Evolutionary conservation across 2,113 vertebrate genomes (phyloP).

Genomic region (Sitta europaea): DNA sequence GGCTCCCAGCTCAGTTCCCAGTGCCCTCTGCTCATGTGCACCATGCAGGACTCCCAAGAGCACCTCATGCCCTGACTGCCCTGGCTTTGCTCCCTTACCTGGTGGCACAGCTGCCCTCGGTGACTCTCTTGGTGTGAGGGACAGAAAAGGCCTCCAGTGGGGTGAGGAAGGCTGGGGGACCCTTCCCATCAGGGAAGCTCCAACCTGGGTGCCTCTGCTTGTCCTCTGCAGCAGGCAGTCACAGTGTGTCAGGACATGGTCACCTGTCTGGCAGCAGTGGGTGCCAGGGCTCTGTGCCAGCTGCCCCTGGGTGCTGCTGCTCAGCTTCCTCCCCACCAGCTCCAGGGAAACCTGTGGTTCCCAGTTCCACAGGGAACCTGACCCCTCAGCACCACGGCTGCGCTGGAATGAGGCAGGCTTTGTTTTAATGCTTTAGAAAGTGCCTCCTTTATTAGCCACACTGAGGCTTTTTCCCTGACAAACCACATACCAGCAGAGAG

Average conservation of each 20-base stretch:
- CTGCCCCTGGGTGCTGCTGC: not conserved
- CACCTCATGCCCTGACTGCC: not conserved
- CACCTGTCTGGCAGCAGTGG: not conserved
- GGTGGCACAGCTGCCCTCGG: not conserved
- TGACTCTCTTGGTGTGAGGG: not conserved
- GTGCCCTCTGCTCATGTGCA: not conserved
- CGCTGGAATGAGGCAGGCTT: accelerated
- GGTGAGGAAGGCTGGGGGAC: accelerated
- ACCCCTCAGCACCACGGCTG: not conserved
- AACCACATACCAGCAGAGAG: slow-evolving; percentile 31
- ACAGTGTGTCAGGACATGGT: not conserved
- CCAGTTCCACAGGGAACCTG: not conserved
- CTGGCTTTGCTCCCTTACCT: not conserved
- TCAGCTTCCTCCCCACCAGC: not conserved
- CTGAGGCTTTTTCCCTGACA: slow-evolving; percentile 26
- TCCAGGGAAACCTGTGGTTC: not conserved
- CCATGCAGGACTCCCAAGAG: not conserved
- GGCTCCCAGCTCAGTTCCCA: not conserved
- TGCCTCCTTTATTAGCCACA: not conserved
- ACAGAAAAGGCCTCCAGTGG: not conserved
- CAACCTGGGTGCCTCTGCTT: not conserved
- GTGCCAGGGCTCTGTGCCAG: not conserved
- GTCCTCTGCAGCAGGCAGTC: not conserved
- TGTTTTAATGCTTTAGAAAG: not conserved
- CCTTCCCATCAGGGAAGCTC: not conserved